Conservation (phyloP, 2,888 invertebrate genomes). For the Deroplatys truncata region DNA sequence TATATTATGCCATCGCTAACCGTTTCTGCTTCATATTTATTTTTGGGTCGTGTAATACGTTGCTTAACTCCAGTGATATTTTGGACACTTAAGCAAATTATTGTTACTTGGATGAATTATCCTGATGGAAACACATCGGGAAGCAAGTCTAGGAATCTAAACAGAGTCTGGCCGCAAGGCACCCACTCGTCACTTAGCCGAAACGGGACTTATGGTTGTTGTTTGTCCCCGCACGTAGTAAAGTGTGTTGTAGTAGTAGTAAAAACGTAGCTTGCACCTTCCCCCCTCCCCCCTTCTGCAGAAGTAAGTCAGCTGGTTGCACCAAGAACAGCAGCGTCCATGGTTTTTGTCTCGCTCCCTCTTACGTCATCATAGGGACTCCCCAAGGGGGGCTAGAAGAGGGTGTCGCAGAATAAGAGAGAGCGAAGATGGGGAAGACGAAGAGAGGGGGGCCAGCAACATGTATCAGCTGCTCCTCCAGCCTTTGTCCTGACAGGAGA, state of each 20-base stretch:
- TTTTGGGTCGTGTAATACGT: too few species aligned
- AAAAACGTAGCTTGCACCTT: neutral
- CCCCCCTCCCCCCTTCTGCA: neutral
- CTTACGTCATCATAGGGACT: conserved; percentile 5
- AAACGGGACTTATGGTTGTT: neutral
- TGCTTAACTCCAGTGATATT: too few species aligned
- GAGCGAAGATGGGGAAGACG: neutral
- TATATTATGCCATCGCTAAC: too few species aligned
- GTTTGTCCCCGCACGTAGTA: neutral
- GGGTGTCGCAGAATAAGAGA: conserved; percentile 13
- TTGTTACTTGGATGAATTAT: too few species aligned
- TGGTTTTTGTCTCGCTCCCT: neutral
- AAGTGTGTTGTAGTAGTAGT: neutral
- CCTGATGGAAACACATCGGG: neutral
- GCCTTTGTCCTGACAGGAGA: conserved; percentile 4
- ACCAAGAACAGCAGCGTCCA: neutral
- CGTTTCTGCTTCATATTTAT: too few species aligned
- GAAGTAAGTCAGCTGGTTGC: conserved; percentile 9
- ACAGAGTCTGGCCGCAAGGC: neutral
- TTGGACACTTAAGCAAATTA: too few species aligned
- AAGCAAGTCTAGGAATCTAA: neutral
- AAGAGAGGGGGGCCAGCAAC: conserved; percentile 12
- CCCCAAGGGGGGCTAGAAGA: conserved; percentile 11
- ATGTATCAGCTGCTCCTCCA: conserved; percentile 22
- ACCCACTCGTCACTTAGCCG: neutral